Conservation (phyloP, 2,888 invertebrate species). For the Lochmaea capreae region DNA sequence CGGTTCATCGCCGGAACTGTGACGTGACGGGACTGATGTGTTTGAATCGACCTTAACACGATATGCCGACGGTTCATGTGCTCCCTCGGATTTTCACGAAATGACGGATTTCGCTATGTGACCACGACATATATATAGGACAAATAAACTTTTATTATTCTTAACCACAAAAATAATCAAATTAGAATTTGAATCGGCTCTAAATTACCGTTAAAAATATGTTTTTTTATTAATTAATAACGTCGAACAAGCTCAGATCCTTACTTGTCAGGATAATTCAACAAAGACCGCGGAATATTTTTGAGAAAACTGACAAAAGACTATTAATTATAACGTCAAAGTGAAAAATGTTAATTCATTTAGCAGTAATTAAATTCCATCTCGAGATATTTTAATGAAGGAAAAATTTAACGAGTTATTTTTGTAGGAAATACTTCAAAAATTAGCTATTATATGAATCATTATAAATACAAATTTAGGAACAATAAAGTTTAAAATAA, state of each 20-base stretch:
- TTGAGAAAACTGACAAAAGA: background rate
- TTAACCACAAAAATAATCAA: no score
- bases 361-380: background rate
- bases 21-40: no score
- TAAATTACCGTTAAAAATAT: no score
- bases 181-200: background rate
- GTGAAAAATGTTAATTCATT: background rate
- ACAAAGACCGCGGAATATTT: constrained; percentile 5
- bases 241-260: background rate
- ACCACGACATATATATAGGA: no score
- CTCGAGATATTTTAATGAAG: background rate
- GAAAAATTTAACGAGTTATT: background rate
- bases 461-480: background rate
- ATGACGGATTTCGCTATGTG: no score
- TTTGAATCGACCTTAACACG: no score
- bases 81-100: no score
- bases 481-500: background rate
- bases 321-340: constrained; percentile 6
- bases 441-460: background rate
- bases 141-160: no score
- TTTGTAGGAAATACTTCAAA: no score
- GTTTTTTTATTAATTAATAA: background rate
- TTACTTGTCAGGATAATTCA: background rate
- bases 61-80: no score
- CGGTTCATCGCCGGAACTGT: no score